phyloP scores from a whole-genome alignment of 2,888 invertebrate genomes.

The Ceriagrion tenellum region DNA sequence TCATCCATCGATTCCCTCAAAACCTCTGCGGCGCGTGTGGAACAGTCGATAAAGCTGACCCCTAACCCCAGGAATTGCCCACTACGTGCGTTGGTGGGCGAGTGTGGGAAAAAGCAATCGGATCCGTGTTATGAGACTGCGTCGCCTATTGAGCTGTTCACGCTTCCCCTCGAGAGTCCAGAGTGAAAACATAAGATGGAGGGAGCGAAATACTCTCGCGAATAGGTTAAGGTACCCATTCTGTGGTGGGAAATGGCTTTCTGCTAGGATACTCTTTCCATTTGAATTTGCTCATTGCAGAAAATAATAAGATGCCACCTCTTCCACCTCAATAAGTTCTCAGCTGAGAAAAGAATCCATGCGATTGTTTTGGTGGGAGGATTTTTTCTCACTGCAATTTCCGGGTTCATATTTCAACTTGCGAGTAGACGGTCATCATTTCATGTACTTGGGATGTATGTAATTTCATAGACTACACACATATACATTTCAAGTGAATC shows the following conservation, averaged over 20 bases:
- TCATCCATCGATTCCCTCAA: slow-evolving; percentile 19
- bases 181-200: neutral
- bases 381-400: neutral
- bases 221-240: neutral
- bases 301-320: neutral
- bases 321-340: neutral
- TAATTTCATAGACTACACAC: too few species aligned
- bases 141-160: neutral
- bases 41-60: slow-evolving; percentile 35
- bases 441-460: too few species aligned
- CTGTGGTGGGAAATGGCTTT: neutral
- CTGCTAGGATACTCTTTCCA: neutral
- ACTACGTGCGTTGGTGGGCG: neutral
- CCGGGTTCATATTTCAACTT: neutral
- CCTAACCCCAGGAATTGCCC: neutral
- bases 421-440: neutral
- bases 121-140: neutral
- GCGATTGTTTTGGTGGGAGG: neutral
- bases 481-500: too few species aligned
- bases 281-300: neutral
- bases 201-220: neutral
- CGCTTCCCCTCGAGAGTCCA: neutral
- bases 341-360: neutral
- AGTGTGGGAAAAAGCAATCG: slow-evolving; percentile 37
- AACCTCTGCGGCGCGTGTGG: slow-evolving; percentile 6